These are phyloP conservation scores for Merops nubicus DNA, from an alignment of 2,113 vertebrate species.

Conservation along the genomic window DNA sequence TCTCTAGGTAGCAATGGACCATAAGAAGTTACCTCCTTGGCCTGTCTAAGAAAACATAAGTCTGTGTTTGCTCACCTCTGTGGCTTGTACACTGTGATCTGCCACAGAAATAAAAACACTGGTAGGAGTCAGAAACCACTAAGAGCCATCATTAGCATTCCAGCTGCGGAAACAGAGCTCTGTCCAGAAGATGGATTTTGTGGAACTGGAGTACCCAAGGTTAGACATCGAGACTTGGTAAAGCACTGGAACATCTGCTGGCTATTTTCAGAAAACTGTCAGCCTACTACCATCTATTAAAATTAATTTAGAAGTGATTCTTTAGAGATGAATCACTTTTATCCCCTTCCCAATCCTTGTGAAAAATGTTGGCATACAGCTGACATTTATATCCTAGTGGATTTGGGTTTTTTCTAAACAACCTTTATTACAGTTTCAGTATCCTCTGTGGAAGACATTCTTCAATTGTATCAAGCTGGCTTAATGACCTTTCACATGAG, in stretches of 20 bases:
- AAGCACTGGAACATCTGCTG: conserved; percentile 61
- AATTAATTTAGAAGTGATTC: conserved; percentile 68
- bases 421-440: not conserved
- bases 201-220: conserved; percentile 16
- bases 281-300: conserved; percentile 72
- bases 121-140: conserved; percentile 26
- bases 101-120: not conserved
- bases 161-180: conserved; percentile 43
- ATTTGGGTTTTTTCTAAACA: conserved; percentile 1
- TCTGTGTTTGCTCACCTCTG: not conserved
- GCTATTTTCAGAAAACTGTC: conserved; percentile 66
- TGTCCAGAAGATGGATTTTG: conserved; percentile 63
- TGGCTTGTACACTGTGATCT: conserved; percentile 16
- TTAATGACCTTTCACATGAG: conserved; percentile 12
- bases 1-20: not conserved
- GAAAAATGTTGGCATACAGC: conserved; percentile 45
- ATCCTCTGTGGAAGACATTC: not conserved
- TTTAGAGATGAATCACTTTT: conserved; percentile 42
- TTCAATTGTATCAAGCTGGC: not conserved
- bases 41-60: conserved; percentile 34
- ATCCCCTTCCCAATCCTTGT: not conserved
- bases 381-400: conserved; percentile 50
- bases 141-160: conserved; percentile 42
- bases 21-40: conserved; percentile 41
- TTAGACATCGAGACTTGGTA: conserved; percentile 43